Evolutionary conservation across 2,888 invertebrate genomes (phyloP).

Genomic region (Proisotoma minuta): DNA sequence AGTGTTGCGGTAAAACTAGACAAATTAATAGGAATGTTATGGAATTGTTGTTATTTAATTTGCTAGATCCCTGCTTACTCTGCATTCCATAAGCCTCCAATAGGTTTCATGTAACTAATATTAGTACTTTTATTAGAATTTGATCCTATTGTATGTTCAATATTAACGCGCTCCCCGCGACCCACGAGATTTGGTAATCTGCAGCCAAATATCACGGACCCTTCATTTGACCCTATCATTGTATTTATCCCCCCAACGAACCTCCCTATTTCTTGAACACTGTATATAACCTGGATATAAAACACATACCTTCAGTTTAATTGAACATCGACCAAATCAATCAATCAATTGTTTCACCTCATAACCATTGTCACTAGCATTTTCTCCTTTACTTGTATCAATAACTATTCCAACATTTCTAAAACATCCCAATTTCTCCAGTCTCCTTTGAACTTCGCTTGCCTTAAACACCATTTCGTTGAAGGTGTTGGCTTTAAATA

Average conservation of each 20-base stretch:
- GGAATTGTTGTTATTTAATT: not conserved
- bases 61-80: slow-evolving; percentile 23
- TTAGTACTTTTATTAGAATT: slow-evolving; percentile 76
- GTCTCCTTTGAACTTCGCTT: slow-evolving; percentile 64
- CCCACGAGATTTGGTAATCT: slow-evolving; percentile 79
- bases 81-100: slow-evolving; percentile 57
- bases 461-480: slow-evolving; percentile 61
- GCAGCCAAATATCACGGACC: slow-evolving; percentile 69
- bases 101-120: slow-evolving; percentile 75
- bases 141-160: slow-evolving; percentile 80
- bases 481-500: slow-evolving; percentile 80
- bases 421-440: slow-evolving; percentile 84
- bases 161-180: slow-evolving; percentile 74
- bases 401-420: slow-evolving; percentile 77
- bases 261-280: slow-evolving; percentile 76
- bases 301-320: not conserved
- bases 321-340: not conserved
- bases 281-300: slow-evolving; percentile 68
- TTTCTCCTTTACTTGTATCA: slow-evolving; percentile 76
- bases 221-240: slow-evolving; percentile 86
- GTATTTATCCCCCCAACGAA: slow-evolving; percentile 80
- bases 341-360: slow-evolving; percentile 57
- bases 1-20: slow-evolving; percentile 50
- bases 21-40: not conserved
- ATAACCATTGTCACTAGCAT: slow-evolving; percentile 71